Evolutionary conservation across 1,140 invertebrate genomes (phyloP), one percentile per base, ranked within the genome.

Genomic region (Liolophura sinensis): DNA sequence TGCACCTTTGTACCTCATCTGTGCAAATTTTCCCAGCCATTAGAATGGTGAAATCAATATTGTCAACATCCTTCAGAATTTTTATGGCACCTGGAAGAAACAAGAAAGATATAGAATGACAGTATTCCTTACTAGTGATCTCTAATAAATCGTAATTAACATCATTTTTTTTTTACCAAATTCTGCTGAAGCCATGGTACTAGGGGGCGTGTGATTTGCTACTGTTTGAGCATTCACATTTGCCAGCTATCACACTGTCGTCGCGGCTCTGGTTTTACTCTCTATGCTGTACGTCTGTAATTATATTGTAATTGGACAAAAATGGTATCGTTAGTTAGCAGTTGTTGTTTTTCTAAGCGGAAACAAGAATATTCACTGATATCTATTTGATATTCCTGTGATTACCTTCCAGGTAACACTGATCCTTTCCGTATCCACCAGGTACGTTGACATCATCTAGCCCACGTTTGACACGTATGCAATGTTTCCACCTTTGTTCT

Each of bases 401-500:
- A 46, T 57, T 73, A 81, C 81, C 82, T 73, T 84, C 79, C 76
- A 84, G 84, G 72, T 84, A 84, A 52, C 81, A 82, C 69, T 83
- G 82, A 65, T 84, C 82, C 67, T 79, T 76, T 1, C 81, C 80
- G 69, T 77, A 77, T 6, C 80, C 80, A 49, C 82, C 83, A 15
- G 77, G 65, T 62, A 76, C 74, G 75, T 79, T 79, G 0, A 81
- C 78, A 64, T 84, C 75, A 6, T 68, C 40, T 11, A 84, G 65
- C 14, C 77, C 78, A 20, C 82, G 64, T 66, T 84, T 84, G 12
- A 84, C 78, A 12, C 82, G 68, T 72, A 82, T 82, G 58, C 79
- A 79, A 47, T 76, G 76, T 60, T 80, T 79, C 82, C 82, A 84
- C 56, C 82, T 64, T 60, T 77, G 73, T 60, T 83, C 81, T 20